Evolutionary conservation across 2,888 invertebrate genomes (phyloP), one percentile per base, ranked within the genome.

Genomic region (Gibbula magus): DNA sequence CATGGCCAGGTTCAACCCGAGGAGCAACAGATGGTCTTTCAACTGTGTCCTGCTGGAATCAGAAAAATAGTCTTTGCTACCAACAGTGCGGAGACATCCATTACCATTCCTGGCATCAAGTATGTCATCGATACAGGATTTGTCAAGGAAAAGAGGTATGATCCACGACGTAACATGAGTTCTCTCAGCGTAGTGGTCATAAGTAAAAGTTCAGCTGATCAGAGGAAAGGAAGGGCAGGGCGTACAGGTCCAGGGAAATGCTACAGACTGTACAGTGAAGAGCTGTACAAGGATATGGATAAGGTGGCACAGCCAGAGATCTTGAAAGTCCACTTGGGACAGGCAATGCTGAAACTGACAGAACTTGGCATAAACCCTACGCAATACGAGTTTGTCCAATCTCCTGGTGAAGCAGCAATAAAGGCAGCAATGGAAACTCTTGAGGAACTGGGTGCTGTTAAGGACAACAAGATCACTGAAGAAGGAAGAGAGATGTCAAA

Each of bases 221-320:
- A 93, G 82, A 87, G 93, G 7, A 92, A 91, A 84, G 93, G 93
- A 7, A 85, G 93, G 79, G 93, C 93, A 16, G 93, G 93, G 18
- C 85, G 93, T 79, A 92, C 91, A 7, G 87, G 88, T 20, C 82
- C 89, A 7, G 93, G 93, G 0, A 89, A 86, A 79, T 93, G 93
- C 83, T 92, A 87, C 84, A 86, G 93, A 39, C 86, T 93, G 13
- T 93, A 91, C 82, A 88, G 88, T 8, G 85, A 91, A 75, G 84
- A 85, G n/a, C 87, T 88, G 20, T 93, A 87, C 83, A 78, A 88
- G 8, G 78, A 82, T 4, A 91, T 93, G 91, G 83, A 84, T 3
- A 81, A 82, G 45, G 83, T 73, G 35, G 84, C 89, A 22, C 82
- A 85, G 35, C 93, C 93, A 51, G 93, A 93, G 84, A 92, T 93